phyloP scores from a whole-genome alignment of 2,113 vertebrate genomes.

The human region DNA sequence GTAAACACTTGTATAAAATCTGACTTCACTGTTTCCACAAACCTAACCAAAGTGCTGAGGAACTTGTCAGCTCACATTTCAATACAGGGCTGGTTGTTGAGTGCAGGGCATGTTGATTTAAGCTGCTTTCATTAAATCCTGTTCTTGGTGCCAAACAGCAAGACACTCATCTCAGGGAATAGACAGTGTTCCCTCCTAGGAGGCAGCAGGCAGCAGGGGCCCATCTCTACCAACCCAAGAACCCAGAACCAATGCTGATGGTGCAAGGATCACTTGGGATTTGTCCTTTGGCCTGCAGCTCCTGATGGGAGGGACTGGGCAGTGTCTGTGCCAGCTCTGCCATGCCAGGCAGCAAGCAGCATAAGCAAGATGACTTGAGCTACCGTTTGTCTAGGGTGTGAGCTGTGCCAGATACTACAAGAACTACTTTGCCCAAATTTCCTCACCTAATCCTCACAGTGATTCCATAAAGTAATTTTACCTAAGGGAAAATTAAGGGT shows the following conservation, averaged over 20 bases:
- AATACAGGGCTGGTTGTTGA: neutral
- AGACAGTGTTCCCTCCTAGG: neutral
- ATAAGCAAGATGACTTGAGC: neutral
- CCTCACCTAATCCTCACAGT: neutral
- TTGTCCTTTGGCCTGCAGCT: neutral
- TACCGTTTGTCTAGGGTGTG: accelerated
- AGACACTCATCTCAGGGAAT: neutral
- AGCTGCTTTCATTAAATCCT: slow-evolving; percentile 45
- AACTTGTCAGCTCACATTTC: slow-evolving; percentile 49
- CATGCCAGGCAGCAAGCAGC: neutral
- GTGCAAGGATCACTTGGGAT: neutral
- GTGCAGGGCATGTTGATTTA: neutral
- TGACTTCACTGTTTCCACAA: slow-evolving; percentile 45
- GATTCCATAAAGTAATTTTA: neutral
- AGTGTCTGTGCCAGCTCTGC: neutral
- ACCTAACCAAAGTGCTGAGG: neutral
- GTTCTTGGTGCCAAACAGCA: neutral
- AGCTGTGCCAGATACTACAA: neutral
- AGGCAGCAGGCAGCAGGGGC: accelerated
- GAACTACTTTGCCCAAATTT: neutral
- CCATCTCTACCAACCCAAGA: neutral
- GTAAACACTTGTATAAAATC: slow-evolving; percentile 44
- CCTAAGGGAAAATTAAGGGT: neutral
- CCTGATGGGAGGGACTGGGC: neutral
- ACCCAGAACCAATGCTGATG: neutral